Conservation (phyloP, 2,888 invertebrate genomes). For the Norana najaformis region DNA sequence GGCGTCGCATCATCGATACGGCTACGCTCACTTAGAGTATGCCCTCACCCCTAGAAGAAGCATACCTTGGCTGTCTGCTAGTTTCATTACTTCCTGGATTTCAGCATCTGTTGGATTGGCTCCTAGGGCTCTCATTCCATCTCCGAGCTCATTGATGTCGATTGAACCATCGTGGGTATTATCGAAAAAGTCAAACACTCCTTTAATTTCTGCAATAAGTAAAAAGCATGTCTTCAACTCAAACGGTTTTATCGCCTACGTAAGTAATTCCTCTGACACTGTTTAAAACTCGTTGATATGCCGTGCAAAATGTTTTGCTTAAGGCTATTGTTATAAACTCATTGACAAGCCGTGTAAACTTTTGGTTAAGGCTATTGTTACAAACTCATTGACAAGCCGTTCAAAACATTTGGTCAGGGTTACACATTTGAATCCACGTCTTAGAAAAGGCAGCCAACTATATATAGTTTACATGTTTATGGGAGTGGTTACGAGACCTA, state of each 20-base stretch:
- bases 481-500: no score
- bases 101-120: constrained; percentile 53
- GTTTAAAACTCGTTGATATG: constrained; percentile 35
- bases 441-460: no score
- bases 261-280: constrained; percentile 9
- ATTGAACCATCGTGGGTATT: constrained; percentile 56
- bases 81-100: constrained; percentile 56
- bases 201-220: constrained; percentile 10
- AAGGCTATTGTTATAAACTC: no score
- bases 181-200: constrained; percentile 56
- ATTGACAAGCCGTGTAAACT: no score
- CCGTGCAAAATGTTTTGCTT: no score
- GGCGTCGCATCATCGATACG: no score
- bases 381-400: no score
- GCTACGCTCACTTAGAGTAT: no score
- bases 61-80: constrained; percentile 54
- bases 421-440: no score
- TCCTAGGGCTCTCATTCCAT: constrained; percentile 38
- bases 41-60: not conserved
- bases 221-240: not conserved
- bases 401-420: no score
- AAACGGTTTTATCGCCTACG: constrained; percentile 21
- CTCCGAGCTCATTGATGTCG: constrained; percentile 52
- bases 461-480: no score
- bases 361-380: no score